phyloP scores from a whole-genome alignment of 2,888 invertebrate species.

The Agrenia bidenticulata region DNA sequence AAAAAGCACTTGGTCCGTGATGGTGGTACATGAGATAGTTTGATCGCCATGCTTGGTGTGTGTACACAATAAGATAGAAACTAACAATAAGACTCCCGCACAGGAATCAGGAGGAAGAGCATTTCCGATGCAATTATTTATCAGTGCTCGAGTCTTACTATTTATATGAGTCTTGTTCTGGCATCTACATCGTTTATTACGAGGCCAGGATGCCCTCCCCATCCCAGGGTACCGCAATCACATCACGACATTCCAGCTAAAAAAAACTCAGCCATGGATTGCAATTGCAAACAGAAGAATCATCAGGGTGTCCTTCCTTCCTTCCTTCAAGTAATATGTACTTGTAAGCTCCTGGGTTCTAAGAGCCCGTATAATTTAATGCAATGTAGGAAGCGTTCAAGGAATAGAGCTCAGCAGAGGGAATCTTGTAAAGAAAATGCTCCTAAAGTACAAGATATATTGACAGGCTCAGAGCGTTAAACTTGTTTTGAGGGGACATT shows the following conservation, averaged over 20 bases:
- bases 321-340: too few species aligned
- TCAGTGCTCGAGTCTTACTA: conserved; percentile 45
- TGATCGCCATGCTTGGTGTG: not conserved
- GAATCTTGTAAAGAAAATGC: not conserved
- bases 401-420: conserved; percentile 1
- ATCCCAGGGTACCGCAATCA: conserved; percentile 27
- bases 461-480: conserved; percentile 20
- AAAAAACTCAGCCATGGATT: not conserved
- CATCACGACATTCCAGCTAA: conserved; percentile 25
- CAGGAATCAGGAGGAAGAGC: conserved; percentile 24
- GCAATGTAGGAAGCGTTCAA: not conserved
- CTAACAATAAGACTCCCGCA: not conserved
- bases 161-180: conserved; percentile 47
- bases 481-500: conserved; percentile 35
- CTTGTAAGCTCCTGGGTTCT: not conserved
- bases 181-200: conserved; percentile 45
- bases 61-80: conserved; percentile 10
- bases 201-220: conserved; percentile 16
- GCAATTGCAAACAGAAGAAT: conserved; percentile 14
- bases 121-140: conserved; percentile 52
- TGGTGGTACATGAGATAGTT: conserved; percentile 6
- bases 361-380: conserved; percentile 22
- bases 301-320: conserved; percentile 7
- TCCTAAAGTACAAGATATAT: conserved; percentile 15
- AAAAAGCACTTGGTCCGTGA: not conserved